A percentile compares a stretch with the other conserved stretches of the same genome.
These are phyloP conservation scores for Leucosticte australis DNA, from an alignment of 2,113 vertebrate genomes.

Conservation along the genomic window DNA sequence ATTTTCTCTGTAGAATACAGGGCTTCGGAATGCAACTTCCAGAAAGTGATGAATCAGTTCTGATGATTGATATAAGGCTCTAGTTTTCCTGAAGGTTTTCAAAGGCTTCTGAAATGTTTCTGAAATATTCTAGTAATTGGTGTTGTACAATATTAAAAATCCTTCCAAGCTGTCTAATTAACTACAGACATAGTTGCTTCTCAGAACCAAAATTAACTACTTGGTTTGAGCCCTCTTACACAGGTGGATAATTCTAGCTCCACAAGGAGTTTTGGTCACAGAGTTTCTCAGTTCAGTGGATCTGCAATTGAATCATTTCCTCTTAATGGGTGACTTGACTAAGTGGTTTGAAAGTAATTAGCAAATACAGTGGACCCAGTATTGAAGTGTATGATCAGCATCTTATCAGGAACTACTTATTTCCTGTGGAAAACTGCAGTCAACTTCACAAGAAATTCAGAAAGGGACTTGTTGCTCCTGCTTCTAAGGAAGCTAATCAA, in stretches of 20 bases:
- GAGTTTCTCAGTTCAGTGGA: slow-evolving; percentile 41
- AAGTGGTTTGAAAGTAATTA: slow-evolving; percentile 42
- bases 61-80: not conserved
- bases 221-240: slow-evolving; percentile 7
- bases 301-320: slow-evolving; percentile 37
- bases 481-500: slow-evolving; percentile 21
- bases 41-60: not conserved
- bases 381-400: not conserved
- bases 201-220: not conserved
- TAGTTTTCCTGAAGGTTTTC: slow-evolving; percentile 18
- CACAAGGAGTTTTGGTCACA: slow-evolving; percentile 14
- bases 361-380: slow-evolving; percentile 2
- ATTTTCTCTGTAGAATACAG: not conserved
- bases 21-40: not conserved
- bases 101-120: slow-evolving; percentile 14
- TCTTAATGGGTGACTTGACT: slow-evolving; percentile 40
- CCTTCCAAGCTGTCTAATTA: slow-evolving; percentile 5
- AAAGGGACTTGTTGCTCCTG: not conserved
- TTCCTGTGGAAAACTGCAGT: not conserved
- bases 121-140: slow-evolving; percentile 5
- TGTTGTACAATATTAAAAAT: slow-evolving; percentile 20
- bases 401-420: not conserved
- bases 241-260: slow-evolving; percentile 35
- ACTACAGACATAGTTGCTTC: not conserved
- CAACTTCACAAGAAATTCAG: not conserved